These are phyloP conservation scores for Equus quagga DNA, from an alignment of 2,113 vertebrate genomes.

Conservation along the genomic window DNA sequence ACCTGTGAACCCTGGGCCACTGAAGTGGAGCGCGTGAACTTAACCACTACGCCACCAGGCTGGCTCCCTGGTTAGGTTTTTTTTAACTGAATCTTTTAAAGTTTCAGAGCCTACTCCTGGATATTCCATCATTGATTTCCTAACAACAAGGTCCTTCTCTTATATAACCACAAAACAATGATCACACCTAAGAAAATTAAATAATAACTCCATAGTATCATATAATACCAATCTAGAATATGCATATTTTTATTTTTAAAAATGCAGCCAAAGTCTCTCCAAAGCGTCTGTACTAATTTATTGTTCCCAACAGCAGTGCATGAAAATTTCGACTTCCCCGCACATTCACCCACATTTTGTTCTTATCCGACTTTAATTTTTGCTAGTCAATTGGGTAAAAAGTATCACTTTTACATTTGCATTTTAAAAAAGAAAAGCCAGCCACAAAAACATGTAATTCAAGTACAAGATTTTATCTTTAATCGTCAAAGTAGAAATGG, in stretches of 20 bases:
- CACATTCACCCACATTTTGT: background rate
- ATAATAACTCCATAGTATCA: background rate
- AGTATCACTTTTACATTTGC: slow-evolving; percentile 38
- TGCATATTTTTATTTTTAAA: background rate
- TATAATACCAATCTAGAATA: background rate
- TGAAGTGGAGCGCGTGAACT: no score
- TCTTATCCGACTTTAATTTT: slow-evolving; percentile 57
- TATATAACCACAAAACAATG: background rate
- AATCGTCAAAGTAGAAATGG: slow-evolving; percentile 39
- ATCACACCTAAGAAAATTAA: slow-evolving; percentile 30
- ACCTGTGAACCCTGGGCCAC: no score
- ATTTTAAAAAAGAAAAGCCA: slow-evolving; percentile 7
- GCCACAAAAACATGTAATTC: slow-evolving; percentile 5
- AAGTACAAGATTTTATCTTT: slow-evolving; percentile 49
- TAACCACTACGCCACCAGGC: no score
- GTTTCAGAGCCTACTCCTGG: background rate
- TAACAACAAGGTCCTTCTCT: background rate
- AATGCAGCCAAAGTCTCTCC: background rate
- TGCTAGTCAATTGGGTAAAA: slow-evolving; percentile 34
- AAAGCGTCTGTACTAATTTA: slow-evolving; percentile 15
- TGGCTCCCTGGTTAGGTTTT: background rate
- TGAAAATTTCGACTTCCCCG: background rate
- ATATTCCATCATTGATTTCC: background rate
- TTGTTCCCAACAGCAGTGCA: background rate
- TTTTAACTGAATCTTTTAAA: slow-evolving; percentile 14